These are phyloP conservation scores for Kuschelorhynchus macadamiae DNA, from an alignment of 2,888 invertebrate species.

Conservation along the genomic window DNA sequence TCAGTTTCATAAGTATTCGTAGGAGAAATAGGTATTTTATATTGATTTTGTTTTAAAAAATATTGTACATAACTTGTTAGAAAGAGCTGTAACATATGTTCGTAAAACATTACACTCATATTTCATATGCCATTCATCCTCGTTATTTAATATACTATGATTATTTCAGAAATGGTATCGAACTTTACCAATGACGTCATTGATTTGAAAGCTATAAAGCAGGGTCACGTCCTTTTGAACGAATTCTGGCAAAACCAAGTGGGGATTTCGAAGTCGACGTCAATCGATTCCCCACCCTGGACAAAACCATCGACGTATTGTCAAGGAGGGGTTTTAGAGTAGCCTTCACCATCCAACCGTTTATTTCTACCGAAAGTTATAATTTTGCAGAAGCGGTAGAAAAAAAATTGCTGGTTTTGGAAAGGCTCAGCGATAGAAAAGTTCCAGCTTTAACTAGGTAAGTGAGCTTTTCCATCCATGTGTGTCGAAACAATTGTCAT, in stretches of 20 bases:
- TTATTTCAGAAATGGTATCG: conserved; percentile 73
- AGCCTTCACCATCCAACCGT: conserved; percentile 91
- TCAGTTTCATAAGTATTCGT: too few species aligned
- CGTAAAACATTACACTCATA: too few species aligned
- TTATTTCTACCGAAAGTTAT: conserved; percentile 87
- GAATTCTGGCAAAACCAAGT: conserved; percentile 88
- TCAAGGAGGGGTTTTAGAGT: conserved; percentile 89
- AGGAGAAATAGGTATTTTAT: too few species aligned
- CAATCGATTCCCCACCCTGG: conserved; percentile 82
- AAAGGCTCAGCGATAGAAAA: conserved; percentile 81
- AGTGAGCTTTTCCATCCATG: too few species aligned
- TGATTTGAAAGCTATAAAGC: conserved; percentile 81
- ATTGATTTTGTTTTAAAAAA: too few species aligned
- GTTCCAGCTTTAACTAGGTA: conserved; percentile 82
- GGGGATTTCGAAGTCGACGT: conserved; percentile 90
- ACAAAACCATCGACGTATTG: conserved; percentile 84
- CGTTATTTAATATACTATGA: too few species aligned
- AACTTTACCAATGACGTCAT: conserved; percentile 89
- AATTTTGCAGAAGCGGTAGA: conserved; percentile 87
- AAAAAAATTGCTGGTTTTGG: conserved; percentile 82
- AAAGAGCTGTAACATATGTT: too few species aligned
- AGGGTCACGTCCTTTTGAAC: conserved; percentile 84
- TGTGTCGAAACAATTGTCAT: too few species aligned
- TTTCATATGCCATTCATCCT: too few species aligned
- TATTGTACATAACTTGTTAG: too few species aligned